Base-by-base conservation (phyloP, 2,113 vertebrate species). In the Camelus dromedarius region DNA sequence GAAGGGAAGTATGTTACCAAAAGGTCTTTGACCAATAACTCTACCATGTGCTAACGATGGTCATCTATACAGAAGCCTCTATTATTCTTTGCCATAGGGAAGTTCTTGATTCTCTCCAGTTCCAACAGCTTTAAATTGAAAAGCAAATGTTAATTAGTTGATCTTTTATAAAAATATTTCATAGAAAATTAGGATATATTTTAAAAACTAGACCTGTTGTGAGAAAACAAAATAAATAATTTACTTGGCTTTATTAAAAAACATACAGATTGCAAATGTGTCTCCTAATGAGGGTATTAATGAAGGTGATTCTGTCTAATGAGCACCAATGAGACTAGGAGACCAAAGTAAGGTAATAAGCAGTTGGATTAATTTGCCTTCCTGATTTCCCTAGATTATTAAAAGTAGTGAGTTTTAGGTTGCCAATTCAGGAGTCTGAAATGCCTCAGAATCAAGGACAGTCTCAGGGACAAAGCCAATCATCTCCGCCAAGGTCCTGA, bases 191-290 rank as follows among this genome's bases (percentile, higher is more conserved):
- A 88, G 62, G 46, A 56, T 15, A 20, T 56, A 90, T 91, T 96
- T 88, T 20, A 82, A 88, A 96, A 81, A 92, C 20, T 35, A 93
- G 48, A 88, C 30, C 35, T 6, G 38, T 11, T 94, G 50, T 66
- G 73, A 92, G 56, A 66, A 93, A 96, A 89, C 52, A 93, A 92
- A 95, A 73, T 84, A 75, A 85, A 66, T 84, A 90, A 81, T 87
- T 96, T 81, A 76, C 24, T 42, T 94, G 13, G 54, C 94, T 93
- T 76, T 48, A 16, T 26, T 30, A 50, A 85, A 93, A 86, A 92
- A n/a, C 48, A 26, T 54, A 82, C 60, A 50, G 82, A 70, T 5
- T 94, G 48, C 54, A 84, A 90, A 92, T 38, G 20, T 56, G 60
- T 60, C 35, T 94, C 35, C 70, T 85, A 42, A 96, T 38, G 48